Evolutionary conservation across 2,888 invertebrate species (phyloP), one percentile per base, ranked within the genome.

Genomic region (Cataglyphis altisquamis): DNA sequence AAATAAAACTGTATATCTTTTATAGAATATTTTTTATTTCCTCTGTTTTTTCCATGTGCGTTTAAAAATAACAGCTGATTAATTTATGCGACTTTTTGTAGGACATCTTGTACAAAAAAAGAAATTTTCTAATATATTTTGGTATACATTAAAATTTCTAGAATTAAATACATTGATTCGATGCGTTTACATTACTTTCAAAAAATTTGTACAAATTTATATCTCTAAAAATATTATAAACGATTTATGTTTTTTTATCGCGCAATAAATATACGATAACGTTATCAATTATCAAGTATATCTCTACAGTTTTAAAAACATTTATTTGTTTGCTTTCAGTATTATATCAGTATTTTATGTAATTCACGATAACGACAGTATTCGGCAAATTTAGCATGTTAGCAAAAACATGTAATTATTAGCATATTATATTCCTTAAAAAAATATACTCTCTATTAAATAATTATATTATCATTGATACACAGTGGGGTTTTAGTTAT

Each of bases 251-350:
- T 5, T 66, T 5, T 66, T 39, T 5, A 6, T 70, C 0, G 3
- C 8, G n/a, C 9, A 45, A n/a, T 64, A 64, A 48, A 0, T 66
- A 21, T 12, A 36, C n/a, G 74, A 70, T 74, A 81, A 63, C 52
- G 36, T 57, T 86, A 82, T 86, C 82, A n/a, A 21, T 1, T 25
- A 60, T n/a, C 62, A 48, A 74, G 18, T 29, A 3, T 41, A 15
- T 18, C 45, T 70, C n/a, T 48, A 8, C 25, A 3, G 32, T 57
- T 32, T 63, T 62, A 36, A 57, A 18, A 57, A 29, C 52, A 64
- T 32, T 25, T 25, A 39, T 36, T 82, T 67, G 66, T 82, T 62
- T 68, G 29, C 41, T 82, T 62, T 45, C 25, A 29, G 12, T 18
- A 21, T 60, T 25, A 36, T 68, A 82, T 68, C 48, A 45, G 29